Conservation (phyloP, 1,140 invertebrate species). For the Bursaphelenchus mucronatus region DNA sequence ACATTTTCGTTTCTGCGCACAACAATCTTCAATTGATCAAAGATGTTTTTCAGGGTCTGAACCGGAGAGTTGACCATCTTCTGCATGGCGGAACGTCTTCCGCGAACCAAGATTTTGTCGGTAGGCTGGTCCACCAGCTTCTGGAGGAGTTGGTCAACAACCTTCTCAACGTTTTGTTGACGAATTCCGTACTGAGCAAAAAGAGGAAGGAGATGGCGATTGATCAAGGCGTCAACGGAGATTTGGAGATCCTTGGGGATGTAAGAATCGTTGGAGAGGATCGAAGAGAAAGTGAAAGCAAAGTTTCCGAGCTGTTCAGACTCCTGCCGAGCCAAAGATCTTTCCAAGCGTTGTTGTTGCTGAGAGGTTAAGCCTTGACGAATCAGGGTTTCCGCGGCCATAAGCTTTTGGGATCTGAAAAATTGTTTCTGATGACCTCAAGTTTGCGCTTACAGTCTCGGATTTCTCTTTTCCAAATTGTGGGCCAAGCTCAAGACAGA, state of each 20-base stretch:
- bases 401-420: neutral
- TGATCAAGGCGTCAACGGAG: conserved; percentile 31
- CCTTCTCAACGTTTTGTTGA: conserved; percentile 35
- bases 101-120: conserved; percentile 23
- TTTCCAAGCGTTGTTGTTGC: conserved; percentile 17
- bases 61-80: neutral
- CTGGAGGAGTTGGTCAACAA: conserved; percentile 28
- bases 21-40: conserved; percentile 1
- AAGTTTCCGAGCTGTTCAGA: conserved; percentile 6
- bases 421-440: neutral
- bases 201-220: conserved; percentile 35
- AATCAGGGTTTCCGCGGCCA: conserved; percentile 12
- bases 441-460: neutral
- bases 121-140: conserved; percentile 2
- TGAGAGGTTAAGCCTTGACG: conserved; percentile 15
- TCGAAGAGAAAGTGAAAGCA: conserved; percentile 11
- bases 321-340: conserved; percentile 6
- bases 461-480: conserved; percentile 3
- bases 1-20: conserved; percentile 5
- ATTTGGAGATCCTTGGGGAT: conserved; percentile 40
- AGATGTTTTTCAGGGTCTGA: conserved; percentile 13
- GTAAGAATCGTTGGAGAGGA: conserved; percentile 35
- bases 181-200: conserved; percentile 35
- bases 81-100: conserved; percentile 2
- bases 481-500: conserved; percentile 40